Percentiles rank a stretch among this genome's conserved stretches.
Conservation (phyloP, 1,140 invertebrate genomes). For the Lepidurus apus region DNA sequence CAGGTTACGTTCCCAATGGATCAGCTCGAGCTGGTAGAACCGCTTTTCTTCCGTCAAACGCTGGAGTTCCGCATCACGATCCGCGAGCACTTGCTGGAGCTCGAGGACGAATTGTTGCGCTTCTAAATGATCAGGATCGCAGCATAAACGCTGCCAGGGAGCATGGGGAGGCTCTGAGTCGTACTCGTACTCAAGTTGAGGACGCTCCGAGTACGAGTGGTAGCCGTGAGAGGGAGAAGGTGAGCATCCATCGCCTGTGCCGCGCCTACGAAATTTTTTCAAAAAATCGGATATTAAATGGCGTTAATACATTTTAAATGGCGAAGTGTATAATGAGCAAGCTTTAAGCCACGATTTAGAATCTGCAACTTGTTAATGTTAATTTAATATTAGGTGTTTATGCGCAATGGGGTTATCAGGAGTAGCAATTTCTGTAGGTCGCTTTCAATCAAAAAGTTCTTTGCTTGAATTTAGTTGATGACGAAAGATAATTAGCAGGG, state of each 20-base stretch:
- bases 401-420: background rate
- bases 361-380: background rate
- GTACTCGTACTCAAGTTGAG: background rate
- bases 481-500: slow-evolving; percentile 16
- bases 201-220: slow-evolving; percentile 1
- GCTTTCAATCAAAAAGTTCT: background rate
- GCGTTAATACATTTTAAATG: background rate
- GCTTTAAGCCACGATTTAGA: background rate
- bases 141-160: slow-evolving; percentile 21
- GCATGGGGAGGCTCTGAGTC: background rate
- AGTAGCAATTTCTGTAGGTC: background rate
- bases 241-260: slow-evolving; percentile 34
- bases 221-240: slow-evolving; percentile 33
- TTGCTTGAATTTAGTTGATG: background rate
- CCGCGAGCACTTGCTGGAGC: slow-evolving; percentile 49
- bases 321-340: background rate
- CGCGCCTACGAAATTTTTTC: slow-evolving; percentile 27
- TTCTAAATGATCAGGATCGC: slow-evolving; percentile 33
- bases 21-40: slow-evolving; percentile 39
- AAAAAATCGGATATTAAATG: background rate
- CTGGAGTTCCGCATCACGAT: slow-evolving; percentile 52
- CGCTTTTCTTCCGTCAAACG: slow-evolving; percentile 50
- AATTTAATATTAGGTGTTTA: background rate
- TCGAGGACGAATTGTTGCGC: slow-evolving; percentile 48
- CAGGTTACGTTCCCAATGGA: slow-evolving; percentile 36